Evolutionary conservation across 64 coral and sea anemone genomes (phyloP).

Genomic region (Exaiptasia diaphana): DNA sequence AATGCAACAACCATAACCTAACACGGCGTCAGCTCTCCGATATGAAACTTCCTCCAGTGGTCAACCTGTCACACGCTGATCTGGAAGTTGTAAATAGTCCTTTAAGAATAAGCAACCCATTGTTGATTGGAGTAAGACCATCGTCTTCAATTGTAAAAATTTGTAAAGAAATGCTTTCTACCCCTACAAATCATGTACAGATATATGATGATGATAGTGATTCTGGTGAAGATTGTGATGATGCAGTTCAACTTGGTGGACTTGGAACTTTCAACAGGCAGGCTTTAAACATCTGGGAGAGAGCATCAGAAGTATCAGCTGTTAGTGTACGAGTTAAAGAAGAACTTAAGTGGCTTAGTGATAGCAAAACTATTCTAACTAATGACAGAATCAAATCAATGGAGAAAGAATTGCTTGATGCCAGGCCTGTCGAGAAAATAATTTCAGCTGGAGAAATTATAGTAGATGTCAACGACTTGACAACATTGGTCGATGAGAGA

Average conservation of each 20-base stretch:
- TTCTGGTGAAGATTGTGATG: not conserved
- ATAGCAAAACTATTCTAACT: not conserved
- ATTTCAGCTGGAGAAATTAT: not conserved
- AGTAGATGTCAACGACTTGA: not conserved
- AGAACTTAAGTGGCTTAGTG: not conserved
- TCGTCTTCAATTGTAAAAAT: not conserved
- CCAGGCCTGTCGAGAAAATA: not conserved
- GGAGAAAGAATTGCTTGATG: not conserved
- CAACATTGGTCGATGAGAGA: constrained; percentile 23
- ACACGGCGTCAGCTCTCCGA: not conserved
- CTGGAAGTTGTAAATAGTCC: not conserved
- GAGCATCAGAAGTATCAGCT: not conserved
- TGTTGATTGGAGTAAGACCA: not conserved
- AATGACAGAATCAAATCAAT: not conserved
- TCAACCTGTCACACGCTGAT: not conserved
- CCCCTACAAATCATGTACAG: too few species aligned
- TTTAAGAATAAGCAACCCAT: not conserved
- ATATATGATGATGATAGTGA: not conserved
- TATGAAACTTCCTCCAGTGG: constrained; percentile 2
- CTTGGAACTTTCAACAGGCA: not conserved
- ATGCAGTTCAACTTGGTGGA: not conserved
- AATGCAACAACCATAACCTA: not conserved
- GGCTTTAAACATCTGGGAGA: not conserved
- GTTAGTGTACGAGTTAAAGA: not conserved
- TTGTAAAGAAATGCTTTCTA: not conserved